Conservation (phyloP, 2,797 vertebrate species). For the Gymnoscopelus microlampas region DNA sequence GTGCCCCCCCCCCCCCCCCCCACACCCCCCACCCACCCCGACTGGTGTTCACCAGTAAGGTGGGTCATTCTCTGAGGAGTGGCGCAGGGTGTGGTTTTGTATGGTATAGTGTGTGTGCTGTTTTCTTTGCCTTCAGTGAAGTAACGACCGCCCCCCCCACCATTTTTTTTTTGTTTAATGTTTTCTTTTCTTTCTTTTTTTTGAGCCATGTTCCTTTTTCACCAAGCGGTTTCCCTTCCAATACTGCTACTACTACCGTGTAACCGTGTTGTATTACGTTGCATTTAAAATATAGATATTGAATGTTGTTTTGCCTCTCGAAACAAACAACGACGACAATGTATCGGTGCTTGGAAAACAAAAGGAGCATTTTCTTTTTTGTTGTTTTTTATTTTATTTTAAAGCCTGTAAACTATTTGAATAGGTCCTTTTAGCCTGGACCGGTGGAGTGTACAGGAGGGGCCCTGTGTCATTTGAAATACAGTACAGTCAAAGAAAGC, state of each 20-base stretch:
- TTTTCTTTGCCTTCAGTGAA: constrained; percentile 84
- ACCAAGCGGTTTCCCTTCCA: constrained; percentile 69
- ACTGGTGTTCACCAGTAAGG: constrained; percentile 56
- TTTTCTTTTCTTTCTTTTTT: constrained; percentile 21
- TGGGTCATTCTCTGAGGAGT: constrained; percentile 59
- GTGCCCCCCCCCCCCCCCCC: neutral
- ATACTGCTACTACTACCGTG: constrained; percentile 72
- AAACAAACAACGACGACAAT: constrained; percentile 70
- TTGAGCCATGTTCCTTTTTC: constrained; percentile 81
- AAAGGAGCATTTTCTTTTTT: constrained; percentile 44
- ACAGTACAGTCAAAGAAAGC: constrained; percentile 64
- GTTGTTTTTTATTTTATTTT: constrained; percentile 21
- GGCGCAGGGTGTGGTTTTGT: constrained; percentile 72
- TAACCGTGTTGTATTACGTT: constrained; percentile 78
- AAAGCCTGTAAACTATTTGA: constrained; percentile 73
- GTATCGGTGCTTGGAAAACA: constrained; percentile 73
- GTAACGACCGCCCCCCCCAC: constrained; percentile 72
- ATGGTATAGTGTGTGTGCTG: constrained; percentile 75
- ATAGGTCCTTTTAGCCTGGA: constrained; percentile 64
- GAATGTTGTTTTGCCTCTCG: constrained; percentile 76
- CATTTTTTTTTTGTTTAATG: no score
- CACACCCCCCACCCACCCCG: neutral
- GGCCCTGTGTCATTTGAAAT: constrained; percentile 61
- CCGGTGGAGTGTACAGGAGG: constrained; percentile 22
- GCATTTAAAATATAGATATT: constrained; percentile 79